phyloP scores from a whole-genome alignment of 2,888 invertebrate species.

The Pyrgus malvae region DNA sequence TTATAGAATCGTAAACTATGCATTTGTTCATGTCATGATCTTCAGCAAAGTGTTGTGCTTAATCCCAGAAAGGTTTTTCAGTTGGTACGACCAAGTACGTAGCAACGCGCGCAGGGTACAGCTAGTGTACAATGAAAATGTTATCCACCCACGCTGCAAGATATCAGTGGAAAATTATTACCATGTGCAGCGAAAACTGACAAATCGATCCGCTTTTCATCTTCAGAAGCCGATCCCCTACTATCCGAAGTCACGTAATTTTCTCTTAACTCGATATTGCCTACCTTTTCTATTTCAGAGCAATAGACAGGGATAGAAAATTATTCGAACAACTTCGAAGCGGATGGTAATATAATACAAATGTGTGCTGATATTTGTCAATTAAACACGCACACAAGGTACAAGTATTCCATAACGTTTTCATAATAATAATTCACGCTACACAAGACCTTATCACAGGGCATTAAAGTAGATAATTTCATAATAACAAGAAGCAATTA shows the following conservation, averaged over 20 bases:
- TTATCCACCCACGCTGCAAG: no score
- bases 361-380: conserved; percentile 51
- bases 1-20: no score
- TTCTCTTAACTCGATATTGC: conserved; percentile 29
- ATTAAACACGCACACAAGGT: conserved; percentile 61
- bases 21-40: no score
- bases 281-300: not conserved
- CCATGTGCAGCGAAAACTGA: conserved; percentile 36
- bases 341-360: conserved; percentile 20
- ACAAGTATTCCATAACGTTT: not conserved
- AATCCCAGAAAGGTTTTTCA: no score
- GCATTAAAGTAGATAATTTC: conserved; percentile 24
- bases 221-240: conserved; percentile 46
- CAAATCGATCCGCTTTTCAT: conserved; percentile 64
- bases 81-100: no score
- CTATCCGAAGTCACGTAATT: conserved; percentile 41
- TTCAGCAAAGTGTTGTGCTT: no score
- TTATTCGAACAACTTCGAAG: conserved; percentile 1
- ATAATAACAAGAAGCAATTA: conserved; percentile 32
- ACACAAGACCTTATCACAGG: conserved; percentile 30
- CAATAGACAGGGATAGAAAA: conserved; percentile 6
- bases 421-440: not conserved
- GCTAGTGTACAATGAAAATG: no score
- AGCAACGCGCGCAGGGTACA: no score
- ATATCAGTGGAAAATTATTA: conserved; percentile 38